These are phyloP conservation scores for Nothobranchius kuhntae DNA, from an alignment of 2,113 vertebrate genomes.

Conservation along the genomic window DNA sequence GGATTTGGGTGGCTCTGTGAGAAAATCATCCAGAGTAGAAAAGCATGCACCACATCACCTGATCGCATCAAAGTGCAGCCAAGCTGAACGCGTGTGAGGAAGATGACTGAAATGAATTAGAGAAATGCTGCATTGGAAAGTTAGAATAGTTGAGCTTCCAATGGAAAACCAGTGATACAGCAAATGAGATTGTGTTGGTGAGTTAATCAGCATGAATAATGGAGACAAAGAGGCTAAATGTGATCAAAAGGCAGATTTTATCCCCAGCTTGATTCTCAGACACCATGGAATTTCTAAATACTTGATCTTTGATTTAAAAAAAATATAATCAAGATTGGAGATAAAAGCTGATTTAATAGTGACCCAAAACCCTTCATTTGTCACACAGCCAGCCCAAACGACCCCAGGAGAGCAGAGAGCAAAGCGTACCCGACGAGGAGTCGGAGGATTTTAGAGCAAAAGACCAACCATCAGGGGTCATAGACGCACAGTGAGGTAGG, in stretches of 20 bases:
- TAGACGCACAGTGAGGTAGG: conserved; percentile 99
- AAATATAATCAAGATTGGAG: conserved; percentile 42
- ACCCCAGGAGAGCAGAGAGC: conserved; percentile 91
- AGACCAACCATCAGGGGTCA: conserved; percentile 99
- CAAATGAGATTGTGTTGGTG: conserved; percentile 40
- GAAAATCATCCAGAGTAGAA: conserved; percentile 37
- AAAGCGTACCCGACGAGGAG: conserved; percentile 99
- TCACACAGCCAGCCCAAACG: conserved; percentile 85
- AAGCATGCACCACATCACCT: conserved; percentile 45
- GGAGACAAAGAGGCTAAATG: conserved; percentile 47
- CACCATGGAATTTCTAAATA: not conserved
- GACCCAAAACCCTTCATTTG: conserved; percentile 69
- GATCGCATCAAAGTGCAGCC: conserved; percentile 20
- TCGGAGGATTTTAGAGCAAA: conserved; percentile 99
- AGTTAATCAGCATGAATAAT: conserved; percentile 40
- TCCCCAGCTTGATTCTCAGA: conserved; percentile 56
- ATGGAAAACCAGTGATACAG: conserved; percentile 40
- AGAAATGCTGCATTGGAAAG: conserved; percentile 20
- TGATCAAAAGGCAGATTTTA: conserved; percentile 43
- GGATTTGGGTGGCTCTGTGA: conserved; percentile 73
- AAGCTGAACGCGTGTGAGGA: conserved; percentile 45
- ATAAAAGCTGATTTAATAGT: conserved; percentile 74
- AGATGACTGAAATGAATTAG: conserved; percentile 33
- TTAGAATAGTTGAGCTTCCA: conserved; percentile 33
- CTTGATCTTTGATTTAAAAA: conserved; percentile 4